These are phyloP conservation scores for Ochotona curzoniae DNA, from an alignment of 2,113 vertebrate species.

Conservation along the genomic window DNA sequence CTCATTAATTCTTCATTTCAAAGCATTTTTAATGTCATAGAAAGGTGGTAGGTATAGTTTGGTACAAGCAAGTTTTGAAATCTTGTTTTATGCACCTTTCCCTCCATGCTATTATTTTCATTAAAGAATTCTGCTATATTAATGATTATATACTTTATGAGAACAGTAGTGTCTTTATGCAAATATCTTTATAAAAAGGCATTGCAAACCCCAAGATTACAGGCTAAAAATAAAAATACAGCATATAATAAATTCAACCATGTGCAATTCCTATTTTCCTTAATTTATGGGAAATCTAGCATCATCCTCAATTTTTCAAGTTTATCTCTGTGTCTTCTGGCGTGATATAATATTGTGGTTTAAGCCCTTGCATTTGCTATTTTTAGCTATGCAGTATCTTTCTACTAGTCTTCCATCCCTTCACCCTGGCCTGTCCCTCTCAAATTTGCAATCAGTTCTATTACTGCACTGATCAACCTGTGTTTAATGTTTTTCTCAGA, in stretches of 20 bases:
- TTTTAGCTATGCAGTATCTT: not conserved
- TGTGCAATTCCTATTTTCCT: not conserved
- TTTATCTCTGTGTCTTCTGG: not conserved
- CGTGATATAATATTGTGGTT: not conserved
- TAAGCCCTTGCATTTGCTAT: not conserved
- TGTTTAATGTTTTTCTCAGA: not conserved
- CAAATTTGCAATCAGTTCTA: not conserved
- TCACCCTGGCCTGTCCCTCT: not conserved
- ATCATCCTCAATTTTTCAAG: not conserved
- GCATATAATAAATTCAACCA: not conserved
- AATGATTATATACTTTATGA: not conserved
- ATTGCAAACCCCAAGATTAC: not conserved
- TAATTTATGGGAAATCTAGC: not conserved
- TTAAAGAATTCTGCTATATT: not conserved
- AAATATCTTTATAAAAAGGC: not conserved
- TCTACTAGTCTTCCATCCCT: not conserved
- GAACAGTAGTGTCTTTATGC: not conserved
- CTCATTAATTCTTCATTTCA: not conserved
- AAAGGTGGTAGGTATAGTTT: no score
- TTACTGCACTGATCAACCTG: not conserved
- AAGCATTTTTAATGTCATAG: no score
- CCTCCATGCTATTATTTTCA: no score
- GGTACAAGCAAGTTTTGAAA: no score
- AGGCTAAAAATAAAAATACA: constrained; percentile 8
- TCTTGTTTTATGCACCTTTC: no score